Base-by-base conservation (phyloP, 2,797 vertebrate species). In the Urosaurus nigricauda region DNA sequence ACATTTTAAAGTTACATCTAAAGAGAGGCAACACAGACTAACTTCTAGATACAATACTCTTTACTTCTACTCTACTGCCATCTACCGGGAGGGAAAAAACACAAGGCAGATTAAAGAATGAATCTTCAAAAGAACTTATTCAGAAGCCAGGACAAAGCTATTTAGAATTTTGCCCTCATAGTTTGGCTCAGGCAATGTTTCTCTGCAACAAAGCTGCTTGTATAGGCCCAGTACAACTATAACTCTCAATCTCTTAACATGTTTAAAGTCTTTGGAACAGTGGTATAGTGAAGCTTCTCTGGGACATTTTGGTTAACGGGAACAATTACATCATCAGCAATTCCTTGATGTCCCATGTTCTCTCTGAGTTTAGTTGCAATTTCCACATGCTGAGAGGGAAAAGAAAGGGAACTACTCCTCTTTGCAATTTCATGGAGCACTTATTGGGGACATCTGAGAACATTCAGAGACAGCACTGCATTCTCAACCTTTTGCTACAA, bases 61-160 rank as follows among this genome's bases (percentile, higher is more conserved):
- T 1, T n/a, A 3, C 56, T 2, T 43, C 37, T 89, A 63, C 83
- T 90, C 11, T 77, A 85, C 71, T 80, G 93, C 92, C 93, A 91
- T 4, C 93, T 92, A 14, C 79, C n/a, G 93, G 29, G 37, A 43
- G 0, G 35, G 37, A 47, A 37, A 17, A 70, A 70, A 21, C 74
- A 58, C 29, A 35, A 60, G 14, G 40, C 40, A 84, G 65, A 79
- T 74, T 35, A 79, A 35, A 47, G 71, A 19, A 47, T 4, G 0
- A 3, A 58, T 56, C 0, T 37, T 77, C 19, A 35, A 9, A 0
- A 8, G 35, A 26, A 56, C 60, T n/a, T 26, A 40, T 11, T 37
- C 51, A 85, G n/a, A 89, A 85, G 68, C 63, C 19, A 14, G 1
- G 51, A n/a, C 7, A 24, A 26, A 5, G 37, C 24, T 16, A 7